Percentiles rank a stretch among this genome's conserved stretches.
Evolutionary conservation across 2,797 vertebrate genomes (phyloP).

Genomic region (Labroides dimidiatus): DNA sequence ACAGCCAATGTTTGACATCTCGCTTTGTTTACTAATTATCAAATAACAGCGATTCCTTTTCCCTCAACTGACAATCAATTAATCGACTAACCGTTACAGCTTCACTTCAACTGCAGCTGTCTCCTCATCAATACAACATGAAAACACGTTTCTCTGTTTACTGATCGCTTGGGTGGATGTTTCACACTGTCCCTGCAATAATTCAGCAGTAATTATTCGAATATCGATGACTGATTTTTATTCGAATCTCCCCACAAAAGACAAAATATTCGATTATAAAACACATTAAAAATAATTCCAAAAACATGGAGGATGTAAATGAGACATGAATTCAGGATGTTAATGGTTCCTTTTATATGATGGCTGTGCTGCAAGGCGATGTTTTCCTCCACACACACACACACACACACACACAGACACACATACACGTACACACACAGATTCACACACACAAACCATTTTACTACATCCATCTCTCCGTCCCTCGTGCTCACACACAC

Average conservation of each 20-base stretch:
- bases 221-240: too few species aligned
- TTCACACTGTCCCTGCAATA: not conserved
- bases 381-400: not conserved
- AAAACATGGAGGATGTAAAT: too few species aligned
- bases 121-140: not conserved
- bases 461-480: conserved; percentile 23
- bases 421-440: conserved; percentile 11
- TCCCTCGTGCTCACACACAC: conserved; percentile 5
- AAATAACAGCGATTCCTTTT: not conserved
- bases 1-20: not conserved
- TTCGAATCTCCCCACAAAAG: too few species aligned
- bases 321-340: not conserved
- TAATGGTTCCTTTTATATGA: conserved; percentile 2
- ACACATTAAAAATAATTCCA: too few species aligned
- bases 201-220: too few species aligned
- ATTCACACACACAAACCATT: conserved; percentile 12
- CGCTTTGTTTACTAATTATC: not conserved
- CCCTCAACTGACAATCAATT: not conserved
- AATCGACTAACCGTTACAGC: not conserved
- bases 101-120: not conserved
- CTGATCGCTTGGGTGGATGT: not conserved
- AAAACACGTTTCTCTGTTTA: not conserved
- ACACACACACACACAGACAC: not conserved
- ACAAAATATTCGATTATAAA: too few species aligned
- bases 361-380: conserved; percentile 14